Percentiles rank a stretch among this genome's conserved stretches.
These are phyloP conservation scores for Trichonephila inaurata DNA, from an alignment of 1,140 invertebrate genomes.

Conservation along the genomic window DNA sequence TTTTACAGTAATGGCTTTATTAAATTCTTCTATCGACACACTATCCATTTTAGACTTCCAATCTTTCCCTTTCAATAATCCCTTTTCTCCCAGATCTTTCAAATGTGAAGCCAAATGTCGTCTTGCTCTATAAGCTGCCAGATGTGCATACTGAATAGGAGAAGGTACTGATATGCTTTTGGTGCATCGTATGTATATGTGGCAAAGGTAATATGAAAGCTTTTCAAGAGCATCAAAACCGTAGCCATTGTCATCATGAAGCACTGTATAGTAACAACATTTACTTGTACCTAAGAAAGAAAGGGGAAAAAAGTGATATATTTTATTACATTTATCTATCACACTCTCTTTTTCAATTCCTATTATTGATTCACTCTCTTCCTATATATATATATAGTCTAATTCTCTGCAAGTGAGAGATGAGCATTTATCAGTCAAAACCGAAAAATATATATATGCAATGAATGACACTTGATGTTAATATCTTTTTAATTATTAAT, in stretches of 20 bases:
- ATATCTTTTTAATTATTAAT: too few relatives aligned
- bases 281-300: conserved; percentile 71
- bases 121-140: conserved; percentile 78
- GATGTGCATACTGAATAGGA: conserved; percentile 79
- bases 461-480: too few relatives aligned
- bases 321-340: too few relatives aligned
- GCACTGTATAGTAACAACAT: conserved; percentile 76
- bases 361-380: too few relatives aligned
- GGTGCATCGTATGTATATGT: conserved; percentile 75
- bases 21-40: background rate
- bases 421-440: too few relatives aligned
- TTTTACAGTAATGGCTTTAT: conserved; percentile 47
- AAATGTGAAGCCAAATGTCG: background rate
- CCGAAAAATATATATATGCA: too few relatives aligned
- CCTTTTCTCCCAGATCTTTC: too few relatives aligned
- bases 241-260: conserved; percentile 76
- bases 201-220: conserved; percentile 26
- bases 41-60: background rate
- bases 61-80: background rate
- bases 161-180: conserved; percentile 78
- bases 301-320: background rate
- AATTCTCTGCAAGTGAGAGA: too few relatives aligned
- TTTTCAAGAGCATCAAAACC: conserved; percentile 74
- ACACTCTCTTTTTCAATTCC: too few relatives aligned
- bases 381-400: too few relatives aligned